Evolutionary conservation across 2,888 invertebrate genomes (phyloP), one percentile per base, ranked within the genome.

Genomic region (Ellobium chinense): DNA sequence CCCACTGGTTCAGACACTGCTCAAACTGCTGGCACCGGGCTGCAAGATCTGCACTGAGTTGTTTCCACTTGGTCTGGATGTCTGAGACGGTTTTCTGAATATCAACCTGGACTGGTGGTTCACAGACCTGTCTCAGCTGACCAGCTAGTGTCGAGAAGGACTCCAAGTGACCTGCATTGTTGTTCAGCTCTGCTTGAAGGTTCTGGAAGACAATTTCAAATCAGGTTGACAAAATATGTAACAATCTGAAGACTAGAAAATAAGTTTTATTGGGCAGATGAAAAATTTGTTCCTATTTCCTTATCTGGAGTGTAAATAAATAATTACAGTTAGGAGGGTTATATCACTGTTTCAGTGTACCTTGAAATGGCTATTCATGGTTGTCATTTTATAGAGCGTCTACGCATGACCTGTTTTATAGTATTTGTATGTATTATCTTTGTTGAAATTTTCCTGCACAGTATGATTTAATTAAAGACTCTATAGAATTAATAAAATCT

Each of bases 121-220:
- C 91, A 87, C 91, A 91, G 21, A 89, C 87, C 73, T 88, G 84
- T 18, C 76, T 84, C 39, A 91, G 86, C 78, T 89, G 85, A 60
- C 81, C 83, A 5, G 88, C 87, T 39, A 89, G 80, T 39, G 83
- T 83, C 21, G 85, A 69, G 81, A 89, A 86, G 27, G 87, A 84
- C 54, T 90, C 88, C 81, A 88, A 82, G 60, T 87, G 83, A 7
- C 81, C 37, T 14, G 82, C 81, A 72, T 87, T 82, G 72, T 86
- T 80, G 36, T 87, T 81, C 78, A 90, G 85, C 31, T 89, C 87
- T 31, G 72, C 78, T 82, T 86, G 83, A 21, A 89, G 84, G 39
- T 39, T 81, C 91, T 91, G 84, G 31, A 69, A 63, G 69, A 77
- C n/a, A n/a, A n/a, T n/a, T n/a, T n/a, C n/a, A n/a, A n/a, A n/a